phyloP scores from a whole-genome alignment of 2,113 vertebrate genomes.

The Acrocephalus arundinaceus region DNA sequence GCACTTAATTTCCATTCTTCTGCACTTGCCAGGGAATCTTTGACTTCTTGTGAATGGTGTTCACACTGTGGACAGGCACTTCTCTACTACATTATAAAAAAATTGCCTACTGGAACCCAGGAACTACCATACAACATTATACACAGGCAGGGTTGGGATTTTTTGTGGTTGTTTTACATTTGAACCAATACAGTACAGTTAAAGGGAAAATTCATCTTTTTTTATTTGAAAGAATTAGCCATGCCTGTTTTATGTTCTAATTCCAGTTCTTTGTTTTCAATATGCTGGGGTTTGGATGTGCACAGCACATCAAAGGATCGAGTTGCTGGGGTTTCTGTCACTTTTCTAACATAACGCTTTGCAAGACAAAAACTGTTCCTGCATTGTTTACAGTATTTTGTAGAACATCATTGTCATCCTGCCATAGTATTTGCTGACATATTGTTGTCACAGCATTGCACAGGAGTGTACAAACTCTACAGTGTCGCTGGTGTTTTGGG shows the following conservation, averaged over 20 bases:
- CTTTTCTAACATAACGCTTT: background rate
- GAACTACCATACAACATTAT: background rate
- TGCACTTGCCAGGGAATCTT: background rate
- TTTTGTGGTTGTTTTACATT: background rate
- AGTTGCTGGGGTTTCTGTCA: background rate
- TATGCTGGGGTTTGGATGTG: background rate
- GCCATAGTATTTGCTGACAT: background rate
- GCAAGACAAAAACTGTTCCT: background rate
- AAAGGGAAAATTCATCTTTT: background rate
- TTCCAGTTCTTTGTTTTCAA: background rate
- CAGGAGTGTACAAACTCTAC: fast-evolving
- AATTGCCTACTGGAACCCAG: background rate
- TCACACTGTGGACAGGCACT: background rate
- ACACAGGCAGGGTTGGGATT: background rate
- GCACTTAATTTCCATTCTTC: background rate
- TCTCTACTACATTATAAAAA: background rate
- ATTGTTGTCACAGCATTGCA: background rate
- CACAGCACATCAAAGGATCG: background rate
- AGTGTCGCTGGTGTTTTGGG: fast-evolving
- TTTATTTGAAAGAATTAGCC: background rate
- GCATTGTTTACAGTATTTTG: background rate
- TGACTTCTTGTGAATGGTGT: background rate
- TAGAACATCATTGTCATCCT: background rate
- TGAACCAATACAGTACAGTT: background rate
- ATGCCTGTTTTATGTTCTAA: background rate